Conservation (phyloP, 92 coral and sea anemone species). For the Epizoanthus stellaris region DNA sequence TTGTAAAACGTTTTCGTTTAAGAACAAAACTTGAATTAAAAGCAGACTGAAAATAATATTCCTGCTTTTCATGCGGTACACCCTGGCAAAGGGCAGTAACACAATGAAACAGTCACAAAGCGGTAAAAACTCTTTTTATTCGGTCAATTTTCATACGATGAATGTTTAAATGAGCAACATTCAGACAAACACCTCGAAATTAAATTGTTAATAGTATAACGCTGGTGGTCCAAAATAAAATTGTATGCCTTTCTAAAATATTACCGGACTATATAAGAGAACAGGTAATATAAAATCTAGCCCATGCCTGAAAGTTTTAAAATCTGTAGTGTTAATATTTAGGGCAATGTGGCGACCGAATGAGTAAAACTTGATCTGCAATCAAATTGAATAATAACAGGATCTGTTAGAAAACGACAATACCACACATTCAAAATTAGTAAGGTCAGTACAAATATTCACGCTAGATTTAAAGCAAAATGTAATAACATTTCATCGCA, state of each 20-base stretch:
- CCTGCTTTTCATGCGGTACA: no score
- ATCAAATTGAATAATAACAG: constrained; percentile 11
- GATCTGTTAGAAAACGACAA: constrained; percentile 39
- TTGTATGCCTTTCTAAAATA: constrained; percentile 6
- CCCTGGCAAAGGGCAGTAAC: not conserved
- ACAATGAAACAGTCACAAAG: constrained; percentile 10
- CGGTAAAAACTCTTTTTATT: constrained; percentile 23
- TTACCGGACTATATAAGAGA: not conserved
- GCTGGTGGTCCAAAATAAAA: not conserved
- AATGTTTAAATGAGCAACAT: constrained; percentile 49
- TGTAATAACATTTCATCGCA: constrained; percentile 11
- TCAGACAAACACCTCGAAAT: constrained; percentile 13
- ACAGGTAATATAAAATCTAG: not conserved
- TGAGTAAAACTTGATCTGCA: constrained; percentile 29
- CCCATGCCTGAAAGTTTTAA: not conserved
- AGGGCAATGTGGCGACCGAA: constrained; percentile 37
- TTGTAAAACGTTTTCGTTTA: not conserved
- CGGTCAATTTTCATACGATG: not conserved
- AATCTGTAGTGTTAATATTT: constrained; percentile 15
- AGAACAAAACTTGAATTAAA: not conserved
- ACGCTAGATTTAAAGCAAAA: constrained; percentile 14
- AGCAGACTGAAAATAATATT: not conserved
- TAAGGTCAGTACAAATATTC: not conserved
- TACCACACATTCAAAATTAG: constrained; percentile 31
- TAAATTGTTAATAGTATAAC: constrained; percentile 14